Evolutionary conservation across 2,888 invertebrate species (phyloP).

Genomic region (Eustalomyia histrio): DNA sequence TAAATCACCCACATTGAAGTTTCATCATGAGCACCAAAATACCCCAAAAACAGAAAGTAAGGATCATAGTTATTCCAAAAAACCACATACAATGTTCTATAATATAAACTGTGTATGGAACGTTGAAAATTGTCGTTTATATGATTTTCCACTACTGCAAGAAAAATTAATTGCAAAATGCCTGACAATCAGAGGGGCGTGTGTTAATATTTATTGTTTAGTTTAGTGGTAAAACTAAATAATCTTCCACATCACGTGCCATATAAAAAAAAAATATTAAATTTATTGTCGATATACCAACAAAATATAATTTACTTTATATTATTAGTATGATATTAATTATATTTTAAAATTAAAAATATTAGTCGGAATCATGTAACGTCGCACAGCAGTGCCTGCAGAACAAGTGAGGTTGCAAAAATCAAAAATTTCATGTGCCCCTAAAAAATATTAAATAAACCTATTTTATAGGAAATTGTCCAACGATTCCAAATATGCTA

Average conservation of each 20-base stretch:
- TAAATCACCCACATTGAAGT: slow-evolving; percentile 44
- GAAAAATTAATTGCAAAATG: slow-evolving; percentile 60
- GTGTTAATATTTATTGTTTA: slow-evolving; percentile 48
- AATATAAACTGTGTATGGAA: slow-evolving; percentile 54
- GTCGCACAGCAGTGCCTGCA: too few relatives aligned
- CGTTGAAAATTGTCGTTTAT: slow-evolving; percentile 55
- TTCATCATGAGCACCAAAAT: neutral
- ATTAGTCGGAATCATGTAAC: too few relatives aligned
- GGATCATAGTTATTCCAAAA: slow-evolving; percentile 42
- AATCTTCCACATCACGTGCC: slow-evolving; percentile 54
- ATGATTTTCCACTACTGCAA: slow-evolving; percentile 58
- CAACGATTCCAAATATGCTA: too few relatives aligned
- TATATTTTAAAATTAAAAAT: too few relatives aligned
- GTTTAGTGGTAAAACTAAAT: slow-evolving; percentile 35
- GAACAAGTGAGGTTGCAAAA: too few relatives aligned
- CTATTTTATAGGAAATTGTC: too few relatives aligned
- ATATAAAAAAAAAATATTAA: slow-evolving; percentile 42
- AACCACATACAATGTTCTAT: slow-evolving; percentile 35
- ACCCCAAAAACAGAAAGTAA: neutral
- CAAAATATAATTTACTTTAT: slow-evolving; percentile 49
- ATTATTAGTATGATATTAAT: neutral
- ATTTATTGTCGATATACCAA: slow-evolving; percentile 45
- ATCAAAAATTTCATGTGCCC: too few relatives aligned
- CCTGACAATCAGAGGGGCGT: slow-evolving; percentile 62
- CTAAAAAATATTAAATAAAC: too few relatives aligned